A percentile compares a stretch with the other conserved stretches of the same genome.
Conservation (phyloP, 2,113 vertebrate genomes). For the Trachemys scripta region DNA sequence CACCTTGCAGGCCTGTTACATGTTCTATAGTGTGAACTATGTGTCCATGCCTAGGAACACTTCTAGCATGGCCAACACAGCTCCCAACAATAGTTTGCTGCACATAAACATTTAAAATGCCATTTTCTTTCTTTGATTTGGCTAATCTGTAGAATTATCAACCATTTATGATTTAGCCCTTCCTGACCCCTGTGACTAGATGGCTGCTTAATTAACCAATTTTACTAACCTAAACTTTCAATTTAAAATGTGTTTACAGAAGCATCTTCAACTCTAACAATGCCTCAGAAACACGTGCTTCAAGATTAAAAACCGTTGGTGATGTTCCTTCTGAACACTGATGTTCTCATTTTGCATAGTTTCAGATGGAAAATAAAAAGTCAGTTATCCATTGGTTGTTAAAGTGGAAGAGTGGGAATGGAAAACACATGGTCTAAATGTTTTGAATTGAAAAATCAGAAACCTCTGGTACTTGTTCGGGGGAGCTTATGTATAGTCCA, state of each 20-base stretch:
- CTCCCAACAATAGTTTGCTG: not conserved
- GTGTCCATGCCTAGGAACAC: not conserved
- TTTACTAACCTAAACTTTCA: not conserved
- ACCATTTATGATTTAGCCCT: not conserved
- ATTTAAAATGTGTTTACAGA: not conserved
- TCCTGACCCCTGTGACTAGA: not conserved
- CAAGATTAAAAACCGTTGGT: not conserved
- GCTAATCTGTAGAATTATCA: not conserved
- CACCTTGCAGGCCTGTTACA: not conserved
- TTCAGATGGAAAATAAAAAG: not conserved
- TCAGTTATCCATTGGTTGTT: not conserved
- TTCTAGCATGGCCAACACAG: not conserved
- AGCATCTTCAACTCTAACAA: not conserved
- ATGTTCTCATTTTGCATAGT: not conserved
- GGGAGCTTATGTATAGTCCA: not conserved
- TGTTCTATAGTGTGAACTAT: rapidly evolving
- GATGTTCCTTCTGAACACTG: not conserved
- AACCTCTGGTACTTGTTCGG: not conserved
- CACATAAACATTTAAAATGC: not conserved
- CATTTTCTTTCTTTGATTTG: not conserved
- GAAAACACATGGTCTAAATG: not conserved
- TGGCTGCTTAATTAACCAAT: not conserved
- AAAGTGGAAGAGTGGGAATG: not conserved
- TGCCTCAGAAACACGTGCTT: not conserved
- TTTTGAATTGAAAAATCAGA: not conserved